phyloP scores from a whole-genome alignment of 2,113 vertebrate species.

The Agapornis roseicollis region DNA sequence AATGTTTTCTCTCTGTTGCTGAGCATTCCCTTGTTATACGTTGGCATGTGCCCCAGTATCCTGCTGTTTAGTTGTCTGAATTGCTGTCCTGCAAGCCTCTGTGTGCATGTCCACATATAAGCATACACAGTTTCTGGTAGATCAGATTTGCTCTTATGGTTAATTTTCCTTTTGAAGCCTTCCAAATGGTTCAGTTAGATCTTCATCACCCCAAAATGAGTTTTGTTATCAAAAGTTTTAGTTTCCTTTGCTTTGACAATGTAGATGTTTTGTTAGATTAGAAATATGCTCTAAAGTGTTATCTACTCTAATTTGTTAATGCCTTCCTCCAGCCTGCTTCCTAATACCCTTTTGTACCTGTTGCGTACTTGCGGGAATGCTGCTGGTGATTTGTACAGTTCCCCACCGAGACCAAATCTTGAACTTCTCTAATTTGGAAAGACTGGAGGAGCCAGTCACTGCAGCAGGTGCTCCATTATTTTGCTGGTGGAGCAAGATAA shows the following conservation, averaged over 20 bases:
- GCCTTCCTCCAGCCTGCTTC: background rate
- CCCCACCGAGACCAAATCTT: background rate
- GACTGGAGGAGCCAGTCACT: background rate
- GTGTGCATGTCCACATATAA: background rate
- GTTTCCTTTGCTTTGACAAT: background rate
- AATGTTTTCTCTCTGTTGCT: background rate
- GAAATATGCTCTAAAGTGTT: background rate
- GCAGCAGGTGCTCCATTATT: background rate
- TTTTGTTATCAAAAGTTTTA: background rate
- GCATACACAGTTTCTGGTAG: background rate
- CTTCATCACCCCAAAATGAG: background rate
- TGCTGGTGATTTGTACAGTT: background rate
- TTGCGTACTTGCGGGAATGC: background rate
- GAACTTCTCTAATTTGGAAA: background rate
- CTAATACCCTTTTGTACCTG: background rate
- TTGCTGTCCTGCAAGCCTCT: background rate
- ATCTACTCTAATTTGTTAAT: background rate
- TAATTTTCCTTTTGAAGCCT: background rate
- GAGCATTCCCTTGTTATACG: background rate
- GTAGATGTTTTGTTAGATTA: background rate
- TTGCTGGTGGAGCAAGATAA: background rate
- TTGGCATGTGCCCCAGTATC: background rate
- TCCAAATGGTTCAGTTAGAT: background rate
- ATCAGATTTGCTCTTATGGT: background rate
- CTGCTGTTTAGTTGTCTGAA: background rate